Conservation (phyloP, 2,888 invertebrate species). For the Diaprepes abbreviatus region DNA sequence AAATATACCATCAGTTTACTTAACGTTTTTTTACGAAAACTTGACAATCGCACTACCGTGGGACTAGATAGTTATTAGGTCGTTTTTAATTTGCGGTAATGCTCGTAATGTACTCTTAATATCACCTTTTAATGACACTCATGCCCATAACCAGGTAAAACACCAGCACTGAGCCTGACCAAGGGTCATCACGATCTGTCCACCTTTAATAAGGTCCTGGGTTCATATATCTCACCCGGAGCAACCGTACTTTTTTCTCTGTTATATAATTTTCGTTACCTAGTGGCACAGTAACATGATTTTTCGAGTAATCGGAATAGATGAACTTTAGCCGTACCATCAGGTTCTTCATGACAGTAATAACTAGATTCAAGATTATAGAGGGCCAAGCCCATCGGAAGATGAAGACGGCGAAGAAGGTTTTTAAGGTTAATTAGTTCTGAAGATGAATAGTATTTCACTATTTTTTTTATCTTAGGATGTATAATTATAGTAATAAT, state of each 20-base stretch:
- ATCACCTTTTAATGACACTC: constrained; percentile 30
- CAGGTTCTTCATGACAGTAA: constrained; percentile 35
- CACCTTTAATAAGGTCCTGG: constrained; percentile 32
- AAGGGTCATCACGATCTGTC: constrained; percentile 44
- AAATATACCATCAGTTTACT: no score
- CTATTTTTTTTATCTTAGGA: not conserved
- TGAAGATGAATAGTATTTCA: constrained; percentile 14
- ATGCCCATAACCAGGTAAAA: constrained; percentile 6
- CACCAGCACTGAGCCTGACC: constrained; percentile 8
- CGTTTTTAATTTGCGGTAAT: no score
- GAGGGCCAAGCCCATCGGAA: constrained; percentile 13
- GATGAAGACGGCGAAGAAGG: constrained; percentile 21
- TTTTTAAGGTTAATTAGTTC: constrained; percentile 33
- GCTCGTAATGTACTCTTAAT: not conserved
- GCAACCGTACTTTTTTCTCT: constrained; percentile 30
- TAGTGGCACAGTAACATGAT: constrained; percentile 49
- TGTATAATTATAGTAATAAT: not conserved
- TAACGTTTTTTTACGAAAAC: no score
- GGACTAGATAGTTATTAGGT: no score
- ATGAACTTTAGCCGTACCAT: constrained; percentile 40
- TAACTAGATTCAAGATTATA: constrained; percentile 28
- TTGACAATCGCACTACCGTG: no score
- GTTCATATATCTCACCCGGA: constrained; percentile 44
- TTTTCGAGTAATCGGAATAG: constrained; percentile 45
- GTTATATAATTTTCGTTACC: constrained; percentile 49